Evolutionary conservation across 2,888 invertebrate species (phyloP), one percentile per base, ranked within the genome.

Genomic region (Aphidius colemani): DNA sequence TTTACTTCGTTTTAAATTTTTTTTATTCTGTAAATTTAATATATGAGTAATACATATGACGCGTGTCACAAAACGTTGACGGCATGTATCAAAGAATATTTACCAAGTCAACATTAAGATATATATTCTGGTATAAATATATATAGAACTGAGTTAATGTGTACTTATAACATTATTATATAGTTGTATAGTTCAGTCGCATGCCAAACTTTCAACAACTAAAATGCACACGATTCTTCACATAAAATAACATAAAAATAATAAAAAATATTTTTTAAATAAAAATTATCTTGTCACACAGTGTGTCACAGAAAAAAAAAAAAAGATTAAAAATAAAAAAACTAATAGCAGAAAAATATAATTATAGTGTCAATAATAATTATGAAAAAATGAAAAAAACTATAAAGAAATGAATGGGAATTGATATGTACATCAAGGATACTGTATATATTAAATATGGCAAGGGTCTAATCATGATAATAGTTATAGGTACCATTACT

Each of bases 31-130:
- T 30, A 30, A 30, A 30, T 30, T 30, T 30, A 30, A 30, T 30
- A 30, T 30, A 30, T 67, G 66, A 64, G 70, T 70, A 68, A 69
- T 68, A 57, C 13, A 66, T 70, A 67, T 67, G 70, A 70, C 71
- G 75, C 78, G 78, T 77, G 78, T 76, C 74, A 63, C 70, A 72
- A 74, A 73, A 65, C 61, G 75, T 74, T 68, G 77, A 76, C 77
- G 77, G 75, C 76, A 70, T 57, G 57, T 78, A 78, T 78, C 78
- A 78, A 78, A 78, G 78, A 71, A 77, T 78, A 77, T 78, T 78
- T 78, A 68, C 78, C 78, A 71, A 76, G 78, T 77, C 75, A 78
- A 78, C 78, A 78, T 70, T 70, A 72, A 74, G 70, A 75, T 71
- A 74, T 73, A 70, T 69, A 61, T 65, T 66, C 56, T 48, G 59